Base-by-base conservation (phyloP, 2,888 invertebrate genomes). In the Zhengitettix transpicula region DNA sequence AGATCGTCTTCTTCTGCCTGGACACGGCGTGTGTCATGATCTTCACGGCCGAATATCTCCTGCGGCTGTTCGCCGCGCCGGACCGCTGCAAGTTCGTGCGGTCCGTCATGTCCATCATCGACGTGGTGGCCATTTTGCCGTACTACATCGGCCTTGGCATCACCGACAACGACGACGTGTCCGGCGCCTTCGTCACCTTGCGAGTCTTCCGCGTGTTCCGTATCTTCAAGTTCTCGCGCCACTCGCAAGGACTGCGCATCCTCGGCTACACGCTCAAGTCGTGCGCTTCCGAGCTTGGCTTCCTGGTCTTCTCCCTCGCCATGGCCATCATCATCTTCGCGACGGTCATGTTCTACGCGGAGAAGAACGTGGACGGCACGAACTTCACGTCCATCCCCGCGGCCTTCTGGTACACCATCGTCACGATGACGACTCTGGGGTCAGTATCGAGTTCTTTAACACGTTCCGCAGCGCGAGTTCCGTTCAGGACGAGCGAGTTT, bases 251-350 rank as follows among this genome's bases (percentile, higher is more conserved):
- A 60, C 80, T 99, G 62, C 82, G 99, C 66, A 99, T 99, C 74
- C 84, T 99, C 67, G 99, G 99, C 65, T 99, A 99, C 77, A 99
- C 99, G 63, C 83, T 99, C 66, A 99, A 99, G 79, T 94, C 94
- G 62, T 98, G 98, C 78, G 97, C 97, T 74, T 95, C 94, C 74
- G 98, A 98, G 78, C 83, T 99, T 68, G 99, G 99, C 67, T 99
- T 99, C 79, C 84, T 99, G 65, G 96, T 99, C 63, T 99, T 99
- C 77, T 99, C 98, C 42, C 79, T 99, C 71, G 96, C 97, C 65
- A 98, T 99, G 98, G 99, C 99, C 70, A 99, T 99, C 75, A 98
- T 99, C 71, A 99, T 99, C 71, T 99, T 99, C 75, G 98, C 99
- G 65, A 99, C 99, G 52, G 96, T 99, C 68, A 99, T 99, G 97